Evolutionary conservation across 2,113 vertebrate genomes (phyloP), one percentile per base, ranked within the genome.

Genomic region (Forbesichthys papilliferus): DNA sequence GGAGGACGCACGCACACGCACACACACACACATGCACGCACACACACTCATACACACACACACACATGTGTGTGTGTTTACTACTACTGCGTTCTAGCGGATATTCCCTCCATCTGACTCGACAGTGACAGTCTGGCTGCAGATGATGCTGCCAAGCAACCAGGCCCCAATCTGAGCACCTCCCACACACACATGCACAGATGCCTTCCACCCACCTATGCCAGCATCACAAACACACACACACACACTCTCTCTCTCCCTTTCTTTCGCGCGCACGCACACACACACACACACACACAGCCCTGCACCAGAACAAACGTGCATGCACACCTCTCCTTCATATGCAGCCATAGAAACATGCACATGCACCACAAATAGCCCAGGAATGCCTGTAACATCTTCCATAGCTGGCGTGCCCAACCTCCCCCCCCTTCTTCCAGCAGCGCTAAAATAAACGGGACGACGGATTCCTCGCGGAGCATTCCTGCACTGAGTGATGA

Each of bases 351-450:
- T 27, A 27, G 1, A 27, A 27, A 27, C 27, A 27, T 27, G 27
- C 27, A 27, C 27, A 27, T 27, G 27, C 27, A 92, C 94, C 91
- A 93, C 90, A 96, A 96, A 95, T 95, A 96, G 94, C 93, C 86
- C 85, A 90, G 92, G 93, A 94, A 95, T 92, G 93, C 90, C 93
- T 94, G 94, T 89, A 90, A 93, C 95, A 94, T 93, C 94, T 95
- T 94, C 93, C 91, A 92, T 93, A 92, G 88, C 93, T 94, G 91
- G 89, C 91, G 94, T 93, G 89, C 92, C 94, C 90, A 90, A 92
- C 93, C 90, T 93, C 83, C 90, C 66, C n/a, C 79, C 71, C 76
- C 74, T 77, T 48, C 48, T 68, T 62, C 66, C 16, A 0, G 33
- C 3, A 13, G n/a, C 11, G 69, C 93, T 93, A 94, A 96, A 95